Base-by-base conservation (phyloP, 1,140 invertebrate species). In the Mamestra configurata region DNA sequence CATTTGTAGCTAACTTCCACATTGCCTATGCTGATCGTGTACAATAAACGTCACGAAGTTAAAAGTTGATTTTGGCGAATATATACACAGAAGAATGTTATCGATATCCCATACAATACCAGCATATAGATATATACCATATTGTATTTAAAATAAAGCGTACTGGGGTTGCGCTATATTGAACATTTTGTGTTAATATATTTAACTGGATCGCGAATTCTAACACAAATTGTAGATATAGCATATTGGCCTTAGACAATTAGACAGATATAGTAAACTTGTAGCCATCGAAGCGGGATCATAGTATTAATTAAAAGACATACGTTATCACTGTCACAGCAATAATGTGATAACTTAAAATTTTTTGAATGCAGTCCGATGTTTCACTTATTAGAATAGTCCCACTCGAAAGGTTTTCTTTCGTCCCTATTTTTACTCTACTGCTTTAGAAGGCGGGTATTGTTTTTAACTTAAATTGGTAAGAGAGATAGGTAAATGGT, bases 171-270 rank as follows among this genome's bases (percentile, higher is more conserved):
- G 81, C 87, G 91, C 91, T 92, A 86, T 92, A 84, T 89, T 90
- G 85, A 88, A 88, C 76, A 86, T 93, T 92, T 93, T 94, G 92
- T 94, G 90, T 94, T 91, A 83, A 84, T 80, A 81, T 80, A 68
- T 79, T 79, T 81, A 64, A 80, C 78, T 81, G 77, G 68, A 78
- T 83, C 84, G 71, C 78, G 68, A 73, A 79, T 83, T 90, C 88
- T 89, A 92, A 93, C 92, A 93, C 91, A 92, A 91, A 93, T 92
- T 93, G 89, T 93, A 92, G 90, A 93, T 94, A 94, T 93, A 94
- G 93, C 93, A 83, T 85, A 88, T 89, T 88, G 89, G 92, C 93
- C 93, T 93, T 94, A 94, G 93, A 87, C 80, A 86, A 79, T 88
- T 92, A 92, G 90, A 90, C 88, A 89, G 88, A 91, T 90, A 90